Evolutionary conservation across 2,888 invertebrate species (phyloP), one percentile per base, ranked within the genome.

Genomic region (Ormyrus thymus): DNA sequence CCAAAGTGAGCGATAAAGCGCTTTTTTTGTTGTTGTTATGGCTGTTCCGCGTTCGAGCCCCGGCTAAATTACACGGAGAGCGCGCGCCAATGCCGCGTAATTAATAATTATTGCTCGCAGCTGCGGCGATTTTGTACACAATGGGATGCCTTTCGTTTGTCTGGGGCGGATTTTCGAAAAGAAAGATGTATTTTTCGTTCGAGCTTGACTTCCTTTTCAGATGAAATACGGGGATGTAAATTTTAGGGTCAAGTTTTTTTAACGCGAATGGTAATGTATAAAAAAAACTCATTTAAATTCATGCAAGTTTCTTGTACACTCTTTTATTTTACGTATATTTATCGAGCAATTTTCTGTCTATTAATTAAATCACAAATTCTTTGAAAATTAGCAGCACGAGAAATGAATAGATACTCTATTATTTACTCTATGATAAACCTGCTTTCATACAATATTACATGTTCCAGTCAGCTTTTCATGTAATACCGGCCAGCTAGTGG

Each of bases 381-480:
- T 29, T 29, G 29, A 29, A 29, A 29, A 29, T 29, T 29, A 29
- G 29, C 29, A 29, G 29, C 29, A 29, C 29, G 29, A 29, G 29
- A 29, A 29, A 29, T 29, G 29, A 29, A 29, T 29, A 29, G 29
- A 29, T 29, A 29, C 29, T 29, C 29, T 29, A 29, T 29, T 29
- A 29, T 29, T 29, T 29, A 29, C 29, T 29, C 29, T 29, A 4
- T 29, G 29, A 29, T 29, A 29, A 29, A 29, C 29, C 29, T 29
- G 29, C 29, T 29, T 29, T 29, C 29, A 29, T 29, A 29, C 29
- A 4, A 29, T 4, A 78, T 78, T 70, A 45, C 74, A 53, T n/a
- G 56, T 59, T 74, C 70, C 78, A 69, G 70, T 45, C 53, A 53
- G 43, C 46, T 78, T 78, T 69, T 69, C 64, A 78, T 73, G 64